phyloP scores from a whole-genome alignment of 2,113 vertebrate species.

The Corythornis vintsioides region DNA sequence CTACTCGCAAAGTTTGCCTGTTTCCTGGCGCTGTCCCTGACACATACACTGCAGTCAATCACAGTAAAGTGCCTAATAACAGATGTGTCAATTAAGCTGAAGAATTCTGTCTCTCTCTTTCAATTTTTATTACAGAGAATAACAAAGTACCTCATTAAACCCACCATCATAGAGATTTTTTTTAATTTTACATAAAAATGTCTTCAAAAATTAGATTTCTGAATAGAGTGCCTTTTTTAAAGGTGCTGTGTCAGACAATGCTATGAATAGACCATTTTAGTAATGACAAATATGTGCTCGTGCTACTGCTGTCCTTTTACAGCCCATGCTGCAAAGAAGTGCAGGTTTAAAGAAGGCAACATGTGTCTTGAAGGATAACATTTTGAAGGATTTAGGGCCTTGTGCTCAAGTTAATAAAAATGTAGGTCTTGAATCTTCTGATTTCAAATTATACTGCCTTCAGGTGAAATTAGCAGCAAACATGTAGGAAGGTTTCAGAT shows the following conservation, averaged over 20 bases:
- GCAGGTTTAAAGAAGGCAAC: neutral
- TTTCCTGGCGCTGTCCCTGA: constrained; percentile 70
- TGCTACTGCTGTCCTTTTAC: neutral
- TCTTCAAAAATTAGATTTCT: constrained; percentile 45
- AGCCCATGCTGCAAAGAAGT: neutral
- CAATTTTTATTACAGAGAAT: constrained; percentile 70
- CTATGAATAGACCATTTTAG: neutral
- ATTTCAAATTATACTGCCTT: constrained; percentile 33
- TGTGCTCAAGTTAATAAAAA: constrained; percentile 39
- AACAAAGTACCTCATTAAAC: constrained; percentile 75
- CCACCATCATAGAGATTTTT: constrained; percentile 19
- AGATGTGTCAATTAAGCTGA: constrained; percentile 79
- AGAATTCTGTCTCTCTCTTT: constrained; percentile 69
- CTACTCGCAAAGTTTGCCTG: constrained; percentile 47
- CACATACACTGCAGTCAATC: constrained; percentile 79
- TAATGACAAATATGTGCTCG: neutral
- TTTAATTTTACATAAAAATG: constrained; percentile 33
- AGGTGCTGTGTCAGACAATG: constrained; percentile 17
- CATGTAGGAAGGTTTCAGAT: constrained; percentile 48
- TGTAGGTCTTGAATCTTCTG: constrained; percentile 1
- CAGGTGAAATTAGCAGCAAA: constrained; percentile 37
- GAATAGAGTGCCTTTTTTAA: constrained; percentile 26
- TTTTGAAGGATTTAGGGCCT: constrained; percentile 29
- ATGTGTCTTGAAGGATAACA: neutral
- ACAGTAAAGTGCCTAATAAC: constrained; percentile 74